Conservation (phyloP, 2,113 vertebrate genomes). For the Mirza zaza region DNA sequence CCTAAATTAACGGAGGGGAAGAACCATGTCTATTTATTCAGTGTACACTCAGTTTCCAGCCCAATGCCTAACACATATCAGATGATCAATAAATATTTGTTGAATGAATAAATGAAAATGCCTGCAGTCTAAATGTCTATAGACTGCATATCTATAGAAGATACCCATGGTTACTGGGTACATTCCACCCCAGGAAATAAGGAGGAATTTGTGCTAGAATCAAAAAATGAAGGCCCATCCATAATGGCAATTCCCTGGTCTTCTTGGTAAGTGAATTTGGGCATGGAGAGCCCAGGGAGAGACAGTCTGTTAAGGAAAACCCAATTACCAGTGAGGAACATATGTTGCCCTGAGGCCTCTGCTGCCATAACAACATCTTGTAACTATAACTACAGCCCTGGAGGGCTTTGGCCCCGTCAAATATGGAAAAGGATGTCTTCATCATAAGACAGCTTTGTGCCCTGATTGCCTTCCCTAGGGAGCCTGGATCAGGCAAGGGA, state of each 20-base stretch:
- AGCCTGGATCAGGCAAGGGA: constrained; percentile 38
- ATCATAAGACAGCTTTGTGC: constrained; percentile 63
- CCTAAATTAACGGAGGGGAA: background rate
- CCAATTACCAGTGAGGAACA: constrained; percentile 71
- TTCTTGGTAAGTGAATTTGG: constrained; percentile 66
- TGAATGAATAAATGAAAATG: constrained; percentile 43
- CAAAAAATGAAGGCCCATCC: constrained; percentile 25
- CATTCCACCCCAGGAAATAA: background rate
- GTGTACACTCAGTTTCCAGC: background rate
- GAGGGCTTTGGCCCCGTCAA: constrained; percentile 67
- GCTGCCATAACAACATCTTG: constrained; percentile 75
- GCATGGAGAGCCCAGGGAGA: constrained; percentile 54
- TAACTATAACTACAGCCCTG: constrained; percentile 75
- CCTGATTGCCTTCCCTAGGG: constrained; percentile 54
- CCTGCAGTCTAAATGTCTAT: background rate
- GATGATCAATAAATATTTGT: constrained; percentile 32
- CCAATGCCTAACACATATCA: background rate
- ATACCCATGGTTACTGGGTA: background rate
- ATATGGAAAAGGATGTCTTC: constrained; percentile 73
- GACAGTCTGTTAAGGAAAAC: constrained; percentile 70
- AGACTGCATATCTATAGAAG: too few species aligned
- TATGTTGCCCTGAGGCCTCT: constrained; percentile 73
- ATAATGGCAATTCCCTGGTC: constrained; percentile 54
- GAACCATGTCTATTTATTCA: background rate
- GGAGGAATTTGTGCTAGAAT: constrained; percentile 56